These are phyloP conservation scores for Tetraodon nigroviridis DNA, from an alignment of 2,113 vertebrate genomes.

Conservation along the genomic window DNA sequence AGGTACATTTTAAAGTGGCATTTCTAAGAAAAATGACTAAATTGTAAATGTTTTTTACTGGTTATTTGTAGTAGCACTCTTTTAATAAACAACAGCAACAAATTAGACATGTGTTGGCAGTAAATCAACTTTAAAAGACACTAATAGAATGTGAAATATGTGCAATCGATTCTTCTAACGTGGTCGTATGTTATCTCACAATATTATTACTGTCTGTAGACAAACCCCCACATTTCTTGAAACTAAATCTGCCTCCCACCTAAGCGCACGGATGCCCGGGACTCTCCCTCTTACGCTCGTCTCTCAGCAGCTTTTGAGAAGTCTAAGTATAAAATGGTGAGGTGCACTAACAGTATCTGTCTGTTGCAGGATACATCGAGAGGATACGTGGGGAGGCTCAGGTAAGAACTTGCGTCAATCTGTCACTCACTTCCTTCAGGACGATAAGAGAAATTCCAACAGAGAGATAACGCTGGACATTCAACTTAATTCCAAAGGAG, in stretches of 20 bases:
- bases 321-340: slow-evolving; percentile 77
- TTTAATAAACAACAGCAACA: too few species aligned
- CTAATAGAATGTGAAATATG: neutral
- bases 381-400: slow-evolving; percentile 75
- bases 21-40: too few species aligned
- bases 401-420: slow-evolving; percentile 77
- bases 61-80: too few species aligned
- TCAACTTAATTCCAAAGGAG: slow-evolving; percentile 76
- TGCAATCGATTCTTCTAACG: slow-evolving; percentile 12
- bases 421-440: slow-evolving; percentile 77
- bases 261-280: slow-evolving; percentile 77
- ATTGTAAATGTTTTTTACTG: too few species aligned
- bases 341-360: slow-evolving; percentile 78
- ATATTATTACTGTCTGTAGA: slow-evolving; percentile 47
- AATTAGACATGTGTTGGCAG: too few species aligned
- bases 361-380: slow-evolving; percentile 76
- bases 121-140: too few species aligned
- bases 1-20: too few species aligned
- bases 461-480: slow-evolving; percentile 76
- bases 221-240: slow-evolving; percentile 69
- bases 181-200: slow-evolving; percentile 25
- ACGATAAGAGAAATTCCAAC: slow-evolving; percentile 80
- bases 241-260: slow-evolving; percentile 77
- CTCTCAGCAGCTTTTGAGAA: slow-evolving; percentile 87
- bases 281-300: slow-evolving; percentile 72